Evolutionary conservation across 2,888 invertebrate genomes (phyloP).

Genomic region (Conomelus anceps): DNA sequence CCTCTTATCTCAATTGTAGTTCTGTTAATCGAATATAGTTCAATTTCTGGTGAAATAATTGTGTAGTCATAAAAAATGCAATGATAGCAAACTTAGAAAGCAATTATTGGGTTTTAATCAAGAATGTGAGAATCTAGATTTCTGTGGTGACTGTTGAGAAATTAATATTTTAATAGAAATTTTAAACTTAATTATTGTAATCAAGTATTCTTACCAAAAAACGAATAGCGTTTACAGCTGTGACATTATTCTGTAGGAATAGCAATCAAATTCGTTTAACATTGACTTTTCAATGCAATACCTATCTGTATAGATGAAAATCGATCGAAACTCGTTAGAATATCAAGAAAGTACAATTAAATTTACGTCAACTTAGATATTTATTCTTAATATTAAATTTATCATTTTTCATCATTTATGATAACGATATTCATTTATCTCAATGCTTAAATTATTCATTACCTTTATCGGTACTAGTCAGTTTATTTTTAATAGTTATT

Average conservation of each 20-base stretch:
- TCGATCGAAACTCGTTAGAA: not conserved
- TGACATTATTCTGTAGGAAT: not conserved
- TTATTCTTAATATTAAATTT: not conserved
- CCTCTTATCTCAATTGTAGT: not conserved
- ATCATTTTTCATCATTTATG: not conserved
- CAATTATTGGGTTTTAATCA: not conserved
- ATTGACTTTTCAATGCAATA: not conserved
- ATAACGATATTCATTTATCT: not conserved
- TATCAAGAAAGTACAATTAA: not conserved
- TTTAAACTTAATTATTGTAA: not conserved
- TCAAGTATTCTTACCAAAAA: not conserved
- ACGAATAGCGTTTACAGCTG: not conserved
- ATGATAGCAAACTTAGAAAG: too few species aligned
- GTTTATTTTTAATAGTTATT: not conserved
- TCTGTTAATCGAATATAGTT: not conserved
- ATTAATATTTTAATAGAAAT: not conserved
- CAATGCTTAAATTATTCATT: not conserved
- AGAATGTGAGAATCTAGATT: not conserved
- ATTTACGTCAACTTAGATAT: too few species aligned
- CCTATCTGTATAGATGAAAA: not conserved
- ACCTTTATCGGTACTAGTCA: not conserved
- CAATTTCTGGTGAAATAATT: not conserved
- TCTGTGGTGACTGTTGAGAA: not conserved
- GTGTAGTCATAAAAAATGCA: not conserved
- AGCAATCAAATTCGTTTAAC: not conserved